Base-by-base conservation (phyloP, 2,113 vertebrate genomes). In the Ramphastos sulfuratus region DNA sequence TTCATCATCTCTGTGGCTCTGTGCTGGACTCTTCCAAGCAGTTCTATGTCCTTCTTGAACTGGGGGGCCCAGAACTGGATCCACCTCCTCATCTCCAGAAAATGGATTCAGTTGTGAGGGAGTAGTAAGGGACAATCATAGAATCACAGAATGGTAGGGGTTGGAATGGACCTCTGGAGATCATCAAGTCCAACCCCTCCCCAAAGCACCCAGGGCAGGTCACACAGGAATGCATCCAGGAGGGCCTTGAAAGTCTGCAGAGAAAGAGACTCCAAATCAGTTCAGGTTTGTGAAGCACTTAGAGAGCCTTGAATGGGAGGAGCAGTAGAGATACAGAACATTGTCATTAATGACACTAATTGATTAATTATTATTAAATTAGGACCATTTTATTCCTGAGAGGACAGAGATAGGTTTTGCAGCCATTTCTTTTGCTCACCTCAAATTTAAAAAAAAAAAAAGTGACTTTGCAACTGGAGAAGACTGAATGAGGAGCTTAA, bases 401-500 rank as follows among this genome's bases (percentile, higher is more conserved):
- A 89, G 48, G 12, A 67, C 66, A 79, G 52, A 84, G 89, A 76
- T 70, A 37, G 15, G 17, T 89, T 91, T 87, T 92, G 39, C 81
- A 85, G 59, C 24, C 52, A 30, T 75, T 92, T 93, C 66, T 92
- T 88, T 74, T 27, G 13, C 86, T 93, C 31, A 9, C 27, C 2
- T 82, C 67, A n/a, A n/a, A n/a, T n/a, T n/a, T n/a, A 20, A 48
- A 48, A 48, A 50, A 50, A 50, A 78, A 66, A 93, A 83, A 70
- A 84, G 73, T 66, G 70, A 96, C 80, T 95, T 91, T 85, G 73
- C 48, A 58, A 90, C 81, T 74, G 59, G 75, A 93, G 75, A 82
- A 82, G 75, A 74, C 61, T 93, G 92, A 95, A 95, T 77, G 86
- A 93, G 77, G 63, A 91, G 91, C 95, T 97, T 96, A 97, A 95